Conservation (phyloP, 2,113 vertebrate genomes). For the Oreochromis niloticus region DNA sequence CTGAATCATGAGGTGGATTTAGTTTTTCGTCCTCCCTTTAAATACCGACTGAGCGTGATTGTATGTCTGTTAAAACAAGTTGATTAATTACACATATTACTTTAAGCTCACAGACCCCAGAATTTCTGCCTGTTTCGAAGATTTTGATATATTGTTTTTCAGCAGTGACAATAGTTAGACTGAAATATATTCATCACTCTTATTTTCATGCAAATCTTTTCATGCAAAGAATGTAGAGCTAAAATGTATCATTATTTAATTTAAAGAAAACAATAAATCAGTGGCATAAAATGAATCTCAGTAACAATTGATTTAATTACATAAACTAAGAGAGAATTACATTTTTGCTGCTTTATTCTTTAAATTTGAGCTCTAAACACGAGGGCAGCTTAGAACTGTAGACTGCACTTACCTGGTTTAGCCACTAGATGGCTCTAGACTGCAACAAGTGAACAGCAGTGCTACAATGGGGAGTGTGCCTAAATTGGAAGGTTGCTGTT, state of each 20-base stretch:
- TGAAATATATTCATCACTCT: background rate
- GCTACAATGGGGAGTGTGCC: background rate
- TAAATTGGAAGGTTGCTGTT: background rate
- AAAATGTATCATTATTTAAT: too few species aligned
- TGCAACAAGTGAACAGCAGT: background rate
- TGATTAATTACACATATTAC: background rate
- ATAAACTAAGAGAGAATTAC: background rate
- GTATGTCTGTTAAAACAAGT: background rate
- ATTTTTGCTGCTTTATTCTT: background rate
- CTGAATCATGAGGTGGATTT: background rate
- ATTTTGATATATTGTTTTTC: background rate
- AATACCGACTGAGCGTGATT: background rate
- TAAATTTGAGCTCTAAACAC: background rate
- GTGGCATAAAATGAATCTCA: too few species aligned
- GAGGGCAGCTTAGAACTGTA: background rate
- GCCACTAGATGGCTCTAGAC: background rate
- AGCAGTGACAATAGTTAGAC: background rate
- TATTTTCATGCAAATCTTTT: background rate
- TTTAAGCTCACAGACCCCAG: background rate
- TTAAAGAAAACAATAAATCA: too few species aligned
- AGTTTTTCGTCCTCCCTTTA: background rate
- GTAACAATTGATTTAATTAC: too few species aligned
- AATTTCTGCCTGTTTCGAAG: background rate
- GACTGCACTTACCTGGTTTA: background rate
- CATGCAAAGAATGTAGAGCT: background rate